Evolutionary conservation across 2,888 invertebrate species (phyloP), one percentile per base, ranked within the genome.

Genomic region (Hyppa rectilinea): DNA sequence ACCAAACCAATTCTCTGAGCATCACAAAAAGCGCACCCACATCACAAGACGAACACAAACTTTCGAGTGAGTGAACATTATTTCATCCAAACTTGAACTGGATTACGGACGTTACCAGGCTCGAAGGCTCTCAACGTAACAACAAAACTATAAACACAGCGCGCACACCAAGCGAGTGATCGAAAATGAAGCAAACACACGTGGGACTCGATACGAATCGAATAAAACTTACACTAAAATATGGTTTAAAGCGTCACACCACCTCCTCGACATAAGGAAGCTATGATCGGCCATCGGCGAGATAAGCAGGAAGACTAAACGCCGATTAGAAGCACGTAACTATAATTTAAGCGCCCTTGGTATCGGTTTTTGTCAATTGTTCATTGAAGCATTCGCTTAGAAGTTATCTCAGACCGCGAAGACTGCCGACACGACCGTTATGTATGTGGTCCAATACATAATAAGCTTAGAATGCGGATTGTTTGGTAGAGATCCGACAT

Each of bases 281-380:
- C 74, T 67, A 62, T 59, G 58, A n/a, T 78, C 47, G 23, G 56
- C 65, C 80, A 75, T 71, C 66, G 64, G 71, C 77, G 67, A 79
- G 74, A 80, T 66, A 63, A 76, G 56, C 53, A 84, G 82, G 84
- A 84, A 82, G 76, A 81, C 76, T 84, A 70, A 81, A 75, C 69
- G 45, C 45, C 17, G 47, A 68, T 75, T 60, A 52, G 56, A 67
- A 71, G 55, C 60, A 70, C 77, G 70, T 74, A 68, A 81, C 77
- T 75, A 71, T 72, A 66, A 60, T 73, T 70, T 59, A 80, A 55
- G 50, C 45, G 84, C 70, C 82, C 84, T 84, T 82, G 84, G 64
- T 75, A 71, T 76, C 55, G 60, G 76, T 75, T 84, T 84, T 84
- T 82, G 74, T 81, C 47, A 59, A 58, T 53, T 76, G 52, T 60